Evolutionary conservation across 2,888 invertebrate species (phyloP).

Genomic region (Drosophila eohydei): DNA sequence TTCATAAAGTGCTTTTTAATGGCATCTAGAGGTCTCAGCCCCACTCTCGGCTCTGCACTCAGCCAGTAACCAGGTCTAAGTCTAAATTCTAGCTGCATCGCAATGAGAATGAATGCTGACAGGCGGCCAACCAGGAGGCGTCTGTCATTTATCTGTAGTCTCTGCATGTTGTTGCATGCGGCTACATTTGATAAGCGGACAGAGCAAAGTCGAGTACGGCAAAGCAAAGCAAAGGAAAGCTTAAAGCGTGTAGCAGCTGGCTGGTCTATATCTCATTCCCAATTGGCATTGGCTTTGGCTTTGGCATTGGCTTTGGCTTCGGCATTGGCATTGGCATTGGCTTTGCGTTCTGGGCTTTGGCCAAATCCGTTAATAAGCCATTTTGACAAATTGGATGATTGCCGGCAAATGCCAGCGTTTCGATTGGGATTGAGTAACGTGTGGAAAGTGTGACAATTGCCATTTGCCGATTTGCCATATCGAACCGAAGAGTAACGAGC

Average conservation of each 20-base stretch:
- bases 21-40: conserved; percentile 34
- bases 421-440: conserved; percentile 20
- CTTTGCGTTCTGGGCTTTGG: conserved; percentile 61
- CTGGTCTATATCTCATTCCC: conserved; percentile 43
- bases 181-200: conserved; percentile 66
- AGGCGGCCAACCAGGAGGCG: conserved; percentile 53
- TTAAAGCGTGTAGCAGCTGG: conserved; percentile 38
- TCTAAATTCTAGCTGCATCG: conserved; percentile 24
- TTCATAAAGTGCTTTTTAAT: conserved; percentile 72
- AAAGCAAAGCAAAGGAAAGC: neutral
- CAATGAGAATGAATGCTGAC: conserved; percentile 40
- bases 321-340: conserved; percentile 38
- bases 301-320: conserved; percentile 38
- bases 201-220: conserved; percentile 2
- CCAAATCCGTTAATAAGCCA: conserved; percentile 78
- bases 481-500: conserved; percentile 38
- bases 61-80: conserved; percentile 22
- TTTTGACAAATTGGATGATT: conserved; percentile 79
- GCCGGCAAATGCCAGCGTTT: conserved; percentile 36
- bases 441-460: conserved; percentile 37
- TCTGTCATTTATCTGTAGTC: conserved; percentile 51
- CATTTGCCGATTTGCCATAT: conserved; percentile 27
- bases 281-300: conserved; percentile 35
- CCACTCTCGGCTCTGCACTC: neutral
- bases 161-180: conserved; percentile 59